A percentile compares a stretch with the other conserved stretches of the same genome.
phyloP scores from a whole-genome alignment of 2,888 invertebrate genomes.

The Himalopsyche tibetana region DNA sequence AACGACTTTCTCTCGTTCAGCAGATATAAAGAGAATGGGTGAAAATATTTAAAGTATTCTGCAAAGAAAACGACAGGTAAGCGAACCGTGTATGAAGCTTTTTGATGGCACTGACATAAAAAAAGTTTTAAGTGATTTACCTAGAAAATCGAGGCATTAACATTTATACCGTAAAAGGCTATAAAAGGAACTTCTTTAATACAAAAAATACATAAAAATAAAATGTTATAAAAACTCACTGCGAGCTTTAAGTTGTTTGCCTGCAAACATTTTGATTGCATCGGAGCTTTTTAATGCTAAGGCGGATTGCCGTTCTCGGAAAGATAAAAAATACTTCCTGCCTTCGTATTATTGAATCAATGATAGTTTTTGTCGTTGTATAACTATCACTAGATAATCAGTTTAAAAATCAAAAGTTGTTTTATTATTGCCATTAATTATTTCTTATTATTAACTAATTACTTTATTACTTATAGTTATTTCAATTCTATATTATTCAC shows the following conservation, averaged over 20 bases:
- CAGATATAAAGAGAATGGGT: not conserved
- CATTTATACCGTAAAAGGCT: conserved; percentile 25
- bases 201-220: conserved; percentile 26
- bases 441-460: too few relatives aligned
- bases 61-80: conserved; percentile 4
- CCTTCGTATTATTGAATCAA: too few relatives aligned
- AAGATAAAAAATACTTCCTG: not conserved
- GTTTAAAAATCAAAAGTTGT: too few relatives aligned
- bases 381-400: too few relatives aligned
- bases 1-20: conserved; percentile 13
- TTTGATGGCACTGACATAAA: conserved; percentile 29
- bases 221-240: conserved; percentile 25
- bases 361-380: too few relatives aligned
- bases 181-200: conserved; percentile 28
- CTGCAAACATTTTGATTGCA: conserved; percentile 3
- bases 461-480: too few relatives aligned
- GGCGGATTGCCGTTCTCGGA: not conserved
- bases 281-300: conserved; percentile 5
- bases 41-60: conserved; percentile 11
- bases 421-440: too few relatives aligned
- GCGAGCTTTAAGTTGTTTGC: conserved; percentile 34
- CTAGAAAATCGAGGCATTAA: conserved; percentile 30
- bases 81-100: conserved; percentile 26
- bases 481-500: too few relatives aligned
- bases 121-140: conserved; percentile 31